These are phyloP conservation scores for Rafetus swinhoei DNA, from an alignment of 2,113 vertebrate species.

Conservation along the genomic window DNA sequence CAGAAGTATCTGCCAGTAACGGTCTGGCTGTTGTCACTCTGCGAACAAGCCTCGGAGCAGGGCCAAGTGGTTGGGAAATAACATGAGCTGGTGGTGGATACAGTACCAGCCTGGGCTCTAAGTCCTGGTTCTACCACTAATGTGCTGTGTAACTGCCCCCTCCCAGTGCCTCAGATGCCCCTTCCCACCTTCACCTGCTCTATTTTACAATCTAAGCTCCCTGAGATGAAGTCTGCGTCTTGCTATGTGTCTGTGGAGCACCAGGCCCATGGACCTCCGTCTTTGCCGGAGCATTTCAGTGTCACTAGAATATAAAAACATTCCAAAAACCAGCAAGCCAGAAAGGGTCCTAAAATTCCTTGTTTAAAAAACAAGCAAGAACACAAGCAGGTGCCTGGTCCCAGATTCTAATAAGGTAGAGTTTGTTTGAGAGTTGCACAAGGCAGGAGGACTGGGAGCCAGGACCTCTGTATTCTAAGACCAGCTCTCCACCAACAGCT, in stretches of 20 bases:
- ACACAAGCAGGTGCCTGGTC: background rate
- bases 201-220: background rate
- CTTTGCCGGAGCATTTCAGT: background rate
- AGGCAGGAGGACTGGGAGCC: background rate
- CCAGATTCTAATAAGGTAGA: rapidly evolving
- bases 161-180: background rate
- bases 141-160: background rate
- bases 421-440: background rate
- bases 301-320: background rate
- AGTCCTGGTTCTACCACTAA: background rate
- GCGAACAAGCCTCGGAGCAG: background rate
- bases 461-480: rapidly evolving
- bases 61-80: background rate
- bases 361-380: background rate
- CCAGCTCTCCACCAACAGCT: background rate
- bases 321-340: background rate
- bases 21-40: rapidly evolving
- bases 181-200: background rate
- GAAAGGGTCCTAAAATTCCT: background rate
- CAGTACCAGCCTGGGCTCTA: background rate
- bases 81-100: background rate
- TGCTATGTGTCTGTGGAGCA: background rate
- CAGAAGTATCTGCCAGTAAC: rapidly evolving
- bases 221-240: background rate
- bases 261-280: background rate